Percentiles rank a stretch among this genome's conserved stretches.
Evolutionary conservation across 2,888 invertebrate species (phyloP).

Genomic region (Drymonia ruficornis): DNA sequence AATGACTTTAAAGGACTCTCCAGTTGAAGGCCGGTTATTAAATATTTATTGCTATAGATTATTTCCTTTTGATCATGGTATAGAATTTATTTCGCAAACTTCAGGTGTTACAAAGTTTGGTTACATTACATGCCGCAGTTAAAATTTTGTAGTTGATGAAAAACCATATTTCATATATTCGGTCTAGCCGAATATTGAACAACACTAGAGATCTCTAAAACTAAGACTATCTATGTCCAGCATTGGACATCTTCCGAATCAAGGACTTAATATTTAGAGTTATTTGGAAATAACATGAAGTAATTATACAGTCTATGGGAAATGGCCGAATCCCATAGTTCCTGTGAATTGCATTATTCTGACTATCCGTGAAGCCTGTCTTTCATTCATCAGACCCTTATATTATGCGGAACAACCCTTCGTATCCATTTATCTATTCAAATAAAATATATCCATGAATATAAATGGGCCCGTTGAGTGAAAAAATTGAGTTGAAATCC

Average conservation of each 20-base stretch:
- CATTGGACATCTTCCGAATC: too few relatives aligned
- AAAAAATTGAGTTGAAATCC: constrained; percentile 65
- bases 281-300: too few relatives aligned
- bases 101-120: background rate
- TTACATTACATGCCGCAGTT: background rate
- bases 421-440: constrained; percentile 69
- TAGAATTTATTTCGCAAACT: background rate
- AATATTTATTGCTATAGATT: constrained; percentile 20
- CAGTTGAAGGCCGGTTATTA: constrained; percentile 27
- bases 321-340: background rate
- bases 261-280: too few relatives aligned
- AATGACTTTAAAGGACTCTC: constrained; percentile 21
- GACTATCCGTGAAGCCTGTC: constrained; percentile 33
- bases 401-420: constrained; percentile 62
- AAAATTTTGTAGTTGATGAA: background rate
- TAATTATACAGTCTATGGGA: background rate
- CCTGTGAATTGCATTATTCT: background rate
- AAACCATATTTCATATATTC: too few relatives aligned
- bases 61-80: constrained; percentile 13
- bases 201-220: too few relatives aligned
- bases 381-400: constrained; percentile 58
- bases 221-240: too few relatives aligned
- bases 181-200: too few relatives aligned
- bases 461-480: constrained; percentile 66
- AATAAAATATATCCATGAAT: constrained; percentile 69